A percentile compares a stretch with the other conserved stretches of the same genome.
phyloP scores from a whole-genome alignment of 2,888 invertebrate genomes.

The Dexiosoma caninum region DNA sequence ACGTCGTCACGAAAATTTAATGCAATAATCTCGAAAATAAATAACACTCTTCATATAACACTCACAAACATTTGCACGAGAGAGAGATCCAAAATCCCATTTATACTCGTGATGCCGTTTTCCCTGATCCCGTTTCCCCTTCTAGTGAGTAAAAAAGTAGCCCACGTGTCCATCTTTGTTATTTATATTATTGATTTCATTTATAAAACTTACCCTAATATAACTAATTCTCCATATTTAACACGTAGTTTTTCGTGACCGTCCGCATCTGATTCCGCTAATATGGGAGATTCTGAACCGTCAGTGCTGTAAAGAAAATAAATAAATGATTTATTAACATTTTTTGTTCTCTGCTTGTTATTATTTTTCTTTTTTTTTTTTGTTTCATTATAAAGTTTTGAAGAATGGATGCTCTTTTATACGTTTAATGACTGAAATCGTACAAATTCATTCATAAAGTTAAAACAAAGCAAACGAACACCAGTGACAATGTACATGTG shows the following conservation, averaged over 20 bases:
- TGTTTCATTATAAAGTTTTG: neutral
- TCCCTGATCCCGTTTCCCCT: too few species aligned
- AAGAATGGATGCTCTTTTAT: slow-evolving; percentile 11
- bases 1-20: too few species aligned
- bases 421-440: slow-evolving; percentile 64
- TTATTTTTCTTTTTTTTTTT: neutral
- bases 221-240: slow-evolving; percentile 95
- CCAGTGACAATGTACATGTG: slow-evolving; percentile 23
- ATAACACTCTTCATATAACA: too few species aligned
- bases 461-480: slow-evolving; percentile 28
- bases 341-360: neutral
- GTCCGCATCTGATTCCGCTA: slow-evolving; percentile 85
- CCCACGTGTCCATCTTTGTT: neutral
- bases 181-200: neutral
- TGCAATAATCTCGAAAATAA: too few species aligned
- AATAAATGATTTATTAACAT: slow-evolving; percentile 27
- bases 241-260: slow-evolving; percentile 89
- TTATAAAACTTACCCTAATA: slow-evolving; percentile 86
- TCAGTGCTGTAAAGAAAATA: slow-evolving; percentile 79
- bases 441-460: slow-evolving; percentile 67
- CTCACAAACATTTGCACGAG: too few species aligned
- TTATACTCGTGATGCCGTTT: too few species aligned
- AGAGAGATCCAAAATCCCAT: too few species aligned
- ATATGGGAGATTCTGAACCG: slow-evolving; percentile 85
- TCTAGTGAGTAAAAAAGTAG: too few species aligned